Base-by-base conservation (phyloP, 2,797 vertebrate species). In the Mallotus villosus region DNA sequence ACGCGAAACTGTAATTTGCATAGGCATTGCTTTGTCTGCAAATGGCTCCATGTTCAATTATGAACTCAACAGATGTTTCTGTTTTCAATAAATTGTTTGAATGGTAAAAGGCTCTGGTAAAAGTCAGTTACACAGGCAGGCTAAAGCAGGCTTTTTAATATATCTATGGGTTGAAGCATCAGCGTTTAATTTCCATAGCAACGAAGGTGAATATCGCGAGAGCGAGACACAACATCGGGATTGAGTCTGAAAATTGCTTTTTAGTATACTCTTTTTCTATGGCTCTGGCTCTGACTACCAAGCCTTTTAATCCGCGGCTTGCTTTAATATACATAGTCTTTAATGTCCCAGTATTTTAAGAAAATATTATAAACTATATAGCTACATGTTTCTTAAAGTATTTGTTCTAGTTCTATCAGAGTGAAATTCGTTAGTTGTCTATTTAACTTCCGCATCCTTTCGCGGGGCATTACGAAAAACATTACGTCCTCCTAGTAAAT, bases 391-490 rank as follows among this genome's bases (percentile, higher is more conserved):
- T 46, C 41, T 46, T 14, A 46, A 46, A 46, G 41, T 46, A 12
- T 46, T 8, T 46, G 41, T n/a, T 55, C 1, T 55, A 55, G 17
- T 5, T n/a, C 19, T 17, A 55, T 7, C 16, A 5, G 19, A 55
- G 19, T n/a, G 19, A 17, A 17, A 55, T 17, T 51, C 12, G 11
- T 51, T 3, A 14, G 49, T 17, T 55, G 17, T n/a, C 4, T 2
- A n/a, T 55, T 1, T 55, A n/a, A 55, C 51, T 55, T 55, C 51
- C 51, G 17, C 19, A 55, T 55, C 19, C 9, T 68, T 86, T 81
- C 78, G 86, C 85, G 84, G 75, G 77, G 76, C 22, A 49, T 24
- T 17, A 14, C 21, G 41, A 63, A 65, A 24, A 67, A 37, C 8
- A n/a, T 11, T 22, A 1, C 14, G 5, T 17, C 1, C 1, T 21